Evolutionary conservation across 2,113 vertebrate species (phyloP).

Genomic region (Machaerirhynchus nigripectus): DNA sequence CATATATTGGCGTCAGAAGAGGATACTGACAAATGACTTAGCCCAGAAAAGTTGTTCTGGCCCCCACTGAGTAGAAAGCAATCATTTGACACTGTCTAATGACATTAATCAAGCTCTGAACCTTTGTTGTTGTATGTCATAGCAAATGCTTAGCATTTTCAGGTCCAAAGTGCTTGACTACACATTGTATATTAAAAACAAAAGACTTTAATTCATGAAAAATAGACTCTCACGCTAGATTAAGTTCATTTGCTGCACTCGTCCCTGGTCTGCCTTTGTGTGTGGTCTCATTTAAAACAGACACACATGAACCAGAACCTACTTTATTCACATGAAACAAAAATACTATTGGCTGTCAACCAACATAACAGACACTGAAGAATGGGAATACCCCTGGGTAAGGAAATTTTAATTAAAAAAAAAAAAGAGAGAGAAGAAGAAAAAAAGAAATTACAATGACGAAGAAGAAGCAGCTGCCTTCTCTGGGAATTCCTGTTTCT

Average conservation of each 20-base stretch:
- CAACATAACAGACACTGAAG: constrained; percentile 46
- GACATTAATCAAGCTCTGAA: constrained; percentile 23
- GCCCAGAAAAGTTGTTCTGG: background rate
- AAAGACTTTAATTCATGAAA: constrained; percentile 65
- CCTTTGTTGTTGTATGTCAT: constrained; percentile 10
- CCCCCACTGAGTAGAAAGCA: background rate
- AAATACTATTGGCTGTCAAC: constrained; percentile 55
- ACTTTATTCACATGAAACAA: constrained; percentile 48
- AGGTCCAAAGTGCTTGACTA: constrained; percentile 46
- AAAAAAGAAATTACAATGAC: background rate
- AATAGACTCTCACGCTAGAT: constrained; percentile 59
- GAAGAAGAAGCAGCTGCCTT: background rate
- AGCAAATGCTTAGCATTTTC: constrained; percentile 46
- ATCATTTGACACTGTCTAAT: background rate
- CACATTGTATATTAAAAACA: constrained; percentile 52
- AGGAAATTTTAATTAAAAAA: constrained; percentile 33
- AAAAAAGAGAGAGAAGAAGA: background rate
- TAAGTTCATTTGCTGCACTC: constrained; percentile 55
- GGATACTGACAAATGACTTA: background rate
- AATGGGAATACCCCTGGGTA: constrained; percentile 38
- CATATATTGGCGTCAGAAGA: background rate
- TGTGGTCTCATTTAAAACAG: constrained; percentile 61
- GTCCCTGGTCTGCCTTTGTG: constrained; percentile 22
- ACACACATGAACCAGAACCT: constrained; percentile 43
- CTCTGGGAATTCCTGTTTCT: constrained; percentile 51